Evolutionary conservation across 2,888 invertebrate genomes (phyloP).

Genomic region (Osmoderma eremita): DNA sequence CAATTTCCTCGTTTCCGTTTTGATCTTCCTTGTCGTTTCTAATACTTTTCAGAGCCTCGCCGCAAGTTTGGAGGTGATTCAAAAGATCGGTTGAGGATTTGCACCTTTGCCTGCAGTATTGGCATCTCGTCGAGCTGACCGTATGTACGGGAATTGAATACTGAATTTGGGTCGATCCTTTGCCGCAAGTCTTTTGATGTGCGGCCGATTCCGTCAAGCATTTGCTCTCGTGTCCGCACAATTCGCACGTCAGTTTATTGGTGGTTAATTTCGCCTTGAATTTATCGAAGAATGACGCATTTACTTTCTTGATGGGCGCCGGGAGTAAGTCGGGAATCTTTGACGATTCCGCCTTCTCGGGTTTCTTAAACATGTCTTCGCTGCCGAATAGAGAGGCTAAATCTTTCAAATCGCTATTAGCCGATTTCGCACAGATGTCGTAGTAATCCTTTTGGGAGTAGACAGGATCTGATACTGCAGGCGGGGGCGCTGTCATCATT

Average conservation of each 20-base stretch:
- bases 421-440: slow-evolving; percentile 64
- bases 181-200: slow-evolving; percentile 77
- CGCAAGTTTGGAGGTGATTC: slow-evolving; percentile 79
- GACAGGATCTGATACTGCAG: slow-evolving; percentile 54
- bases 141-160: slow-evolving; percentile 62
- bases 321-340: slow-evolving; percentile 60
- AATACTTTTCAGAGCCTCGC: slow-evolving; percentile 64
- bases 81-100: slow-evolving; percentile 84
- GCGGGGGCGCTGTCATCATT: slow-evolving; percentile 36
- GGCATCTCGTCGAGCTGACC: slow-evolving; percentile 81
- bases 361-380: slow-evolving; percentile 59
- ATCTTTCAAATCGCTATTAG: slow-evolving; percentile 67
- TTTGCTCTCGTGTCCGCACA: slow-evolving; percentile 81
- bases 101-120: slow-evolving; percentile 86
- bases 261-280: slow-evolving; percentile 78
- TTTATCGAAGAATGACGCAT: slow-evolving; percentile 84
- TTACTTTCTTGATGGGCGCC: slow-evolving; percentile 65
- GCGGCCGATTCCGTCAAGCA: slow-evolving; percentile 83
- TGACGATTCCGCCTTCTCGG: slow-evolving; percentile 26
- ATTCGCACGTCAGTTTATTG: slow-evolving; percentile 74
- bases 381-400: slow-evolving; percentile 66
- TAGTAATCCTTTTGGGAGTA: slow-evolving; percentile 64
- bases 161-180: slow-evolving; percentile 57
- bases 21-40: slow-evolving; percentile 25
- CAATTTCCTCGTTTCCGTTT: slow-evolving; percentile 51